Percentiles rank a stretch among this genome's conserved stretches.
phyloP scores from a whole-genome alignment of 2,113 vertebrate species.

The Eurystomus gularis region DNA sequence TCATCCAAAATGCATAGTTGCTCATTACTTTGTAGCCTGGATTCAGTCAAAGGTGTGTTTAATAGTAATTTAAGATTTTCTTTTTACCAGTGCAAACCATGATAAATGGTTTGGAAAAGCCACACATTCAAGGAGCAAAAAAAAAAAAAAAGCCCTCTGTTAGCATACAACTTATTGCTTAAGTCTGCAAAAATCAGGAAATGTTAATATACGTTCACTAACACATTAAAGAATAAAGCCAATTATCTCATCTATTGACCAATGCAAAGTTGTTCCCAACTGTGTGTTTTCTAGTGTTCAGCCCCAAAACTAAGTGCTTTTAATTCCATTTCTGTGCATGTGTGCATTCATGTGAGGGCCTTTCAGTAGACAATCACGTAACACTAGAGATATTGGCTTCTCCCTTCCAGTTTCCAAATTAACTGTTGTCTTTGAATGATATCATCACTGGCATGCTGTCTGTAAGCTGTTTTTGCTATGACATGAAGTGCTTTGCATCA shows the following conservation, averaged over 20 bases:
- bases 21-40: slow-evolving; percentile 3
- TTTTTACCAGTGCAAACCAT: neutral
- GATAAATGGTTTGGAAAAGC: neutral
- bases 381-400: slow-evolving; percentile 53
- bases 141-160: neutral
- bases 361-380: slow-evolving; percentile 38
- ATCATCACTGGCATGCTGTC: slow-evolving; percentile 39
- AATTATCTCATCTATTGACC: neutral
- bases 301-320: neutral
- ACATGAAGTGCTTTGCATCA: slow-evolving; percentile 49
- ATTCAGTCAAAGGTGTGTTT: slow-evolving; percentile 43
- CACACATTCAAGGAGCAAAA: neutral
- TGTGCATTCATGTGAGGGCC: neutral
- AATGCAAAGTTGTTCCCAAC: neutral
- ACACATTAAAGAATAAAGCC: neutral
- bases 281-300: neutral
- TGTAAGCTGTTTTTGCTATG: slow-evolving; percentile 20
- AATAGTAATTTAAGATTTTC: slow-evolving; percentile 13
- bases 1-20: slow-evolving; percentile 51
- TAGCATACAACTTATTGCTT: neutral
- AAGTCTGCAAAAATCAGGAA: neutral
- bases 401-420: slow-evolving; percentile 42
- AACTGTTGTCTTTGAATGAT: slow-evolving; percentile 38
- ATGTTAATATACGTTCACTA: neutral
- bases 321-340: neutral